Conservation (phyloP, 2,888 invertebrate species). For the Sussaba pulchella region DNA sequence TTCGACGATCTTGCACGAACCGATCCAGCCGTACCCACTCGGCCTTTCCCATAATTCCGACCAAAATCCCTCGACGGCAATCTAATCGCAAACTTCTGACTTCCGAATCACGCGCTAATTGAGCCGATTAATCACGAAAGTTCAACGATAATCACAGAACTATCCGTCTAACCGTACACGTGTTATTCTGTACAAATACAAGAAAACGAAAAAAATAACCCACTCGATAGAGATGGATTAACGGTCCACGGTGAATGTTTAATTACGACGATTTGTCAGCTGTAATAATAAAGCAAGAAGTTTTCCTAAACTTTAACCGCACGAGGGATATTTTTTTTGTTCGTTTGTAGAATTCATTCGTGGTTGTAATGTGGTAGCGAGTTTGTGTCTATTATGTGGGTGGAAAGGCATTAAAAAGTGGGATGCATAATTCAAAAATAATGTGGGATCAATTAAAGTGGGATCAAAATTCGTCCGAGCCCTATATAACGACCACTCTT, state of each 20-base stretch:
- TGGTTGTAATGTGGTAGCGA: constrained; percentile 40
- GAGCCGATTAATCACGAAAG: background rate
- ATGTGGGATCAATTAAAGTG: too few species aligned
- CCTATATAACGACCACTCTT: too few species aligned
- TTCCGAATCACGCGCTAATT: constrained; percentile 2
- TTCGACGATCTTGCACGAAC: background rate
- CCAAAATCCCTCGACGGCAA: background rate
- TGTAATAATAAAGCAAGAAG: constrained; percentile 56
- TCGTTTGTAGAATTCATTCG: constrained; percentile 13
- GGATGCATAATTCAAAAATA: constrained; percentile 5
- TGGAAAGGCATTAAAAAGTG: constrained; percentile 54
- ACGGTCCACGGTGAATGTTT: background rate
- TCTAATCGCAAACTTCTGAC: constrained; percentile 6
- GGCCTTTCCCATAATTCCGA: too few species aligned
- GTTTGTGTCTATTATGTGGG: constrained; percentile 59
- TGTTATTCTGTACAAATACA: background rate
- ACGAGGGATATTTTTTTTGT: constrained; percentile 53
- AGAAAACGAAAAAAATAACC: too few species aligned
- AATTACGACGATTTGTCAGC: constrained; percentile 31
- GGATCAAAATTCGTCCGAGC: too few species aligned
- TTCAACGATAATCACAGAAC: constrained; percentile 7
- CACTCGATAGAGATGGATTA: background rate
- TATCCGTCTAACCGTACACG: background rate
- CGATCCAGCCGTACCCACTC: background rate
- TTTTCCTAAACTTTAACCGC: constrained; percentile 55